Conservation (phyloP, 2,113 vertebrate species). For the Cochlearius cochlearius region DNA sequence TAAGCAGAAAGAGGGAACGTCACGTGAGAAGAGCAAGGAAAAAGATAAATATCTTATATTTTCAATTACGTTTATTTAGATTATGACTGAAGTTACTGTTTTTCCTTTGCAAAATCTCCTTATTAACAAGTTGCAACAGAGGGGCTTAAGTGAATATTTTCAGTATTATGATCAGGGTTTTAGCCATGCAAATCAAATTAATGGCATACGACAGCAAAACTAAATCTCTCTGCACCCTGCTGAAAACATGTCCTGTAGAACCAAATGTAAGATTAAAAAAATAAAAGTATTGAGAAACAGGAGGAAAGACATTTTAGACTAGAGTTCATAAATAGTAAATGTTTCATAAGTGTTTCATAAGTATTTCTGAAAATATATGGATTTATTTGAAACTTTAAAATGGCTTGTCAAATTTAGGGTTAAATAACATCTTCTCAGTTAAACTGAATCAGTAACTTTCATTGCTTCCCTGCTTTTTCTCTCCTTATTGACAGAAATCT, state of each 20-base stretch:
- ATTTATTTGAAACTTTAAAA: background rate
- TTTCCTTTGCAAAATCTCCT: background rate
- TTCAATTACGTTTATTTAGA: background rate
- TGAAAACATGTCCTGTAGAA: background rate
- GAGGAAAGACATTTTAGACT: background rate
- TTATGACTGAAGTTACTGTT: background rate
- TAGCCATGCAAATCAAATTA: background rate
- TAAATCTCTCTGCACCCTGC: background rate
- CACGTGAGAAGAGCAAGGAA: background rate
- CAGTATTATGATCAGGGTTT: background rate
- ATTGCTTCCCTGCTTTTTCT: background rate
- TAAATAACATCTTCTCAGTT: background rate
- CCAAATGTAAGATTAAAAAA: background rate
- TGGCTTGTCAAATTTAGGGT: background rate
- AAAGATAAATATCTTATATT: background rate
- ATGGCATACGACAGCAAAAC: background rate
- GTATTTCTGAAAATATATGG: background rate
- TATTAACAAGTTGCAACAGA: background rate
- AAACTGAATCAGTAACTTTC: background rate
- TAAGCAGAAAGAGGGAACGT: background rate
- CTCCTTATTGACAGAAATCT: background rate
- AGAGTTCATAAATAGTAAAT: background rate
- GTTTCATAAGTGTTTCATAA: background rate
- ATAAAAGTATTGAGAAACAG: background rate
- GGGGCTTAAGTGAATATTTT: background rate